Conservation (phyloP, 92 coral and sea anemone genomes). For the Muricea muricata region DNA sequence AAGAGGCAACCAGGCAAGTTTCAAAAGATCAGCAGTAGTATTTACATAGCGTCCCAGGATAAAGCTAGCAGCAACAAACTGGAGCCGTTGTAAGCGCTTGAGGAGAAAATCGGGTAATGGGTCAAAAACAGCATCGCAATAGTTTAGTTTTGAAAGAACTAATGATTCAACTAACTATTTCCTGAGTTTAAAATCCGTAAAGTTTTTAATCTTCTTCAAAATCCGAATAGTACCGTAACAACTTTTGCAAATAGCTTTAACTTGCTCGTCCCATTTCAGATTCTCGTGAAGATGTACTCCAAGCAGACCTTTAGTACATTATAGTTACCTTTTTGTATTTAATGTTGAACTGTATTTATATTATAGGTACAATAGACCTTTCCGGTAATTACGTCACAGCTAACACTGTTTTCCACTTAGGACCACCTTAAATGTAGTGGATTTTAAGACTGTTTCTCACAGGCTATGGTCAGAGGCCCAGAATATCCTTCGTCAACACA, state of each 20-base stretch:
- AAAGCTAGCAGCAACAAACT: slow-evolving; percentile 59
- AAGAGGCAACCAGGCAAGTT: slow-evolving; percentile 53
- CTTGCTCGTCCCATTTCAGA: slow-evolving; percentile 44
- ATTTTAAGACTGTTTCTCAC: too few species aligned
- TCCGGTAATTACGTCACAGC: too few species aligned
- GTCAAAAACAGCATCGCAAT: slow-evolving; percentile 38
- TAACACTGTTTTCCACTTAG: too few species aligned
- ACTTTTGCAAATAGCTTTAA: slow-evolving; percentile 34
- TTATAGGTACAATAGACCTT: too few species aligned
- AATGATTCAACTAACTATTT: slow-evolving; percentile 26
- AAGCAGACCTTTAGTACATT: too few species aligned
- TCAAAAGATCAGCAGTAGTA: neutral
- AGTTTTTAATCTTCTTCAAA: slow-evolving; percentile 44
- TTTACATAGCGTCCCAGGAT: slow-evolving; percentile 48
- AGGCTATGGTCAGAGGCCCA: too few species aligned
- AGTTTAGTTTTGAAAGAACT: slow-evolving; percentile 37
- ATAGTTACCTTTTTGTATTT: too few species aligned
- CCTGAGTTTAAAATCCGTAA: slow-evolving; percentile 45
- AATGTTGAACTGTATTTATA: too few species aligned
- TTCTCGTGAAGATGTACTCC: slow-evolving; percentile 48
- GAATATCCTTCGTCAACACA: too few species aligned
- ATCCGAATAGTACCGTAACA: slow-evolving; percentile 43
- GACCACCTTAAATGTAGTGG: too few species aligned
- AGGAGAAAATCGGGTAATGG: slow-evolving; percentile 50
- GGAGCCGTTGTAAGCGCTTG: slow-evolving; percentile 50